Evolutionary conservation across 64 coral and sea anemone genomes (phyloP).

Genomic region (Stylophora pistillata): DNA sequence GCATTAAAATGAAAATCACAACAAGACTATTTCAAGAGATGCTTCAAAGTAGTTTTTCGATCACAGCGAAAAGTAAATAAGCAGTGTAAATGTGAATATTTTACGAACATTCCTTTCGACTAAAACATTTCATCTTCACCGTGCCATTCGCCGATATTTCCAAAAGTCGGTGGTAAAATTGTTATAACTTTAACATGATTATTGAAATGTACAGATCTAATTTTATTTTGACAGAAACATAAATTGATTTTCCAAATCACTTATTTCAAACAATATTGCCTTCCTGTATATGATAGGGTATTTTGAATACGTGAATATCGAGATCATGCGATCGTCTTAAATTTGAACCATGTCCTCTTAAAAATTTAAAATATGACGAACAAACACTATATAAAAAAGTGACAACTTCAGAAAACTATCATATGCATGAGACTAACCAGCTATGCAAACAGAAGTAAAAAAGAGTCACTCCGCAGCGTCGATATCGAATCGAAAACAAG

Average conservation of each 20-base stretch:
- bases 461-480: background rate
- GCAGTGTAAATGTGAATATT: background rate
- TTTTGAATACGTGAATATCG: too few relatives aligned
- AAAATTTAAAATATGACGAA: background rate
- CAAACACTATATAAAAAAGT: slow-evolving; percentile 4
- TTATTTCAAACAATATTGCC: background rate
- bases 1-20: background rate
- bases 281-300: background rate
- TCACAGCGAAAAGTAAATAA: slow-evolving; percentile 9
- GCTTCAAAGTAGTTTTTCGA: background rate
- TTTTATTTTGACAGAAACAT: background rate
- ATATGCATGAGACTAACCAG: slow-evolving; percentile 5
- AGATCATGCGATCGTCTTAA: background rate
- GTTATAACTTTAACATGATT: background rate
- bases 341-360: background rate
- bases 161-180: background rate
- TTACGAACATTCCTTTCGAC: slow-evolving; percentile 20
- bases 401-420: background rate
- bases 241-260: background rate
- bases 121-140: background rate
- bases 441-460: slow-evolving; percentile 4
- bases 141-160: background rate
- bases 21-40: background rate
- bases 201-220: background rate
- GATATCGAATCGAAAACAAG: too few relatives aligned